Conservation (phyloP, 2,888 invertebrate species). For the Scelioninae gen. 1 region DNA sequence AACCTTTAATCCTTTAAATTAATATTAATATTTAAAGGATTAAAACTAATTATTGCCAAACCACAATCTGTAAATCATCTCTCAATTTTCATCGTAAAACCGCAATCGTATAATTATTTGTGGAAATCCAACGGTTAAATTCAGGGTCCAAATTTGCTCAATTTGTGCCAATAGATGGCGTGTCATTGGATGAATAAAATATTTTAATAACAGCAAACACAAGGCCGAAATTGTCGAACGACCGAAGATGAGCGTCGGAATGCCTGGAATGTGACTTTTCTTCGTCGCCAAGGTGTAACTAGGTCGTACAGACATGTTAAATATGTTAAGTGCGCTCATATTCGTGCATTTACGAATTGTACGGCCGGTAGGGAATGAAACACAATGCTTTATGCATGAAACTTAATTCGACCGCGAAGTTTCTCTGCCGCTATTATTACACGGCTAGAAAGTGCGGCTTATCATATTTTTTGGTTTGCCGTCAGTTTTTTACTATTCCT, state of each 20-base stretch:
- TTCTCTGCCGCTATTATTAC: constrained; percentile 36
- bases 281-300: constrained; percentile 30
- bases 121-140: too few relatives aligned
- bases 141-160: not conserved
- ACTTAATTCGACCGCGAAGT: constrained; percentile 51
- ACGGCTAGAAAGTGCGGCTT: constrained; percentile 40
- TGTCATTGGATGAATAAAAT: constrained; percentile 13
- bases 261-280: constrained; percentile 26
- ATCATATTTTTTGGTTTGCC: constrained; percentile 37
- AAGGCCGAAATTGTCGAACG: constrained; percentile 25
- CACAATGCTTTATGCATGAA: constrained; percentile 50
- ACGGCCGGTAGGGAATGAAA: constrained; percentile 20
- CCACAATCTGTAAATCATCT: too few relatives aligned
- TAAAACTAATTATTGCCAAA: too few relatives aligned
- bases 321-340: constrained; percentile 52
- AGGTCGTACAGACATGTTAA: constrained; percentile 39
- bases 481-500: constrained; percentile 9
- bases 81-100: too few relatives aligned
- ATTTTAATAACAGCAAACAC: constrained; percentile 23
- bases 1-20: too few relatives aligned
- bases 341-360: constrained; percentile 32
- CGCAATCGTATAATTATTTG: too few relatives aligned
- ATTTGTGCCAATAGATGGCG: constrained; percentile 16
- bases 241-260: not conserved
- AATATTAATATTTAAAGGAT: too few relatives aligned